Base-by-base conservation (phyloP, 2,113 vertebrate species). In the Meleagris gallopavo region DNA sequence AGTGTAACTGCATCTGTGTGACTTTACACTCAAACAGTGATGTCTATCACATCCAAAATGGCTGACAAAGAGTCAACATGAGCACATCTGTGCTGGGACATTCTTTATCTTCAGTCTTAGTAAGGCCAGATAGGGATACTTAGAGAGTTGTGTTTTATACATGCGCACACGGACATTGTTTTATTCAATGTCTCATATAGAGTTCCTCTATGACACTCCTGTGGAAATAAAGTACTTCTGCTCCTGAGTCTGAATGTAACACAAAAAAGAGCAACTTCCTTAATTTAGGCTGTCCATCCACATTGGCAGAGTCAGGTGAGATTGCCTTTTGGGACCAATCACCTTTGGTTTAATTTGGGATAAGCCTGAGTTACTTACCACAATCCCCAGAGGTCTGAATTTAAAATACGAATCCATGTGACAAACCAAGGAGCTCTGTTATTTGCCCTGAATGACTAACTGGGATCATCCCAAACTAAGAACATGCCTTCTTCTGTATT, bases 51-150 rank as follows among this genome's bases (percentile, higher is more conserved):
- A 83, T 14, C 1, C 4, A 80, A 90, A 95, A 64, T 1, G 12
- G 65, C 92, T 96, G 92, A 95, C 83, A 60, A 90, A 93, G 65
- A 54, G 50, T 55, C 73, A 70, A 36, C 2, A 4, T 48, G 41
- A 86, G 29, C 60, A 46, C 54, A 71, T 16, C 55, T 55, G 11
- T 4, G 11, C 55, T 71, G 36, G 46, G 17, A 66, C 20, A 55
- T 41, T 30, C 76, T 27, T 77, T 66, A 81, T 55, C 64, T 74
- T 83, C 82, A 65, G 36, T 66, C 65, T 80, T 88, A 38, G 45
- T 80, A 41, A 72, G 70, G 60, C 83, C 11, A 67, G 29, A 69
- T 4, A 86, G 43, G 7, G 27, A 36, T 77, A 82, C 55, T 57
- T 6, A 48, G 30, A 86, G 48, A 86, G 82, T 4, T 2, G 10